Percentiles rank a stretch among this genome's conserved stretches.
Conservation (phyloP, 1,140 invertebrate genomes). For the Brachionus koreanus region DNA sequence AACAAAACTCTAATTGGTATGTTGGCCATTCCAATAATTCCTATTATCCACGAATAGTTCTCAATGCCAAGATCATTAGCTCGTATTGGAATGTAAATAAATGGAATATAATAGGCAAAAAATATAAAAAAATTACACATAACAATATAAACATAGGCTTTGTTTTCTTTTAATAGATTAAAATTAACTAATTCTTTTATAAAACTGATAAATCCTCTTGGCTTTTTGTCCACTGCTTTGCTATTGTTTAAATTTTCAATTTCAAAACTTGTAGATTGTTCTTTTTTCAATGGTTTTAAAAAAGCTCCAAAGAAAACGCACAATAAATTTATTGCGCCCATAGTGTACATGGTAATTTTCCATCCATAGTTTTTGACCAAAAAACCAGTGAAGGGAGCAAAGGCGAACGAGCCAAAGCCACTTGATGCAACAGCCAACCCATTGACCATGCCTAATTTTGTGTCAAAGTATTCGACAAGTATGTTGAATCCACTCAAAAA, state of each 20-base stretch:
- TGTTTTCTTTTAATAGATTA: constrained; percentile 70
- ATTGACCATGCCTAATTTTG: constrained; percentile 80
- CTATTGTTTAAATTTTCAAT: neutral
- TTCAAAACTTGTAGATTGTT: neutral
- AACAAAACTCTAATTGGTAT: constrained; percentile 62
- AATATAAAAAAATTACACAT: constrained; percentile 90
- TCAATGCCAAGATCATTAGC: constrained; percentile 48
- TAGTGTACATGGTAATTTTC: neutral
- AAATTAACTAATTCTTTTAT: constrained; percentile 79
- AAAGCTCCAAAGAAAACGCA: neutral
- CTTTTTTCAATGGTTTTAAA: neutral
- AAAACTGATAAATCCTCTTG: constrained; percentile 49
- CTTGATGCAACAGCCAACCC: constrained; percentile 67
- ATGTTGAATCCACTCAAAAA: constrained; percentile 69
- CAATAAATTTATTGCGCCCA: neutral
- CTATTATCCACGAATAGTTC: constrained; percentile 46
- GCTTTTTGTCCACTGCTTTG: neutral
- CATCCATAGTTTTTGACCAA: constrained; percentile 13
- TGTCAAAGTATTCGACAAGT: constrained; percentile 86
- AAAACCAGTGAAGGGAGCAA: neutral
- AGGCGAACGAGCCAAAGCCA: neutral
- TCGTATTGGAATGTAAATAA: constrained; percentile 69
- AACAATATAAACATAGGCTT: constrained; percentile 81
- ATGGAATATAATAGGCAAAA: constrained; percentile 91
- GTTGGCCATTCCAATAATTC: constrained; percentile 65